phyloP scores from a whole-genome alignment of 2,797 vertebrate genomes.

The Rhinella marina region DNA sequence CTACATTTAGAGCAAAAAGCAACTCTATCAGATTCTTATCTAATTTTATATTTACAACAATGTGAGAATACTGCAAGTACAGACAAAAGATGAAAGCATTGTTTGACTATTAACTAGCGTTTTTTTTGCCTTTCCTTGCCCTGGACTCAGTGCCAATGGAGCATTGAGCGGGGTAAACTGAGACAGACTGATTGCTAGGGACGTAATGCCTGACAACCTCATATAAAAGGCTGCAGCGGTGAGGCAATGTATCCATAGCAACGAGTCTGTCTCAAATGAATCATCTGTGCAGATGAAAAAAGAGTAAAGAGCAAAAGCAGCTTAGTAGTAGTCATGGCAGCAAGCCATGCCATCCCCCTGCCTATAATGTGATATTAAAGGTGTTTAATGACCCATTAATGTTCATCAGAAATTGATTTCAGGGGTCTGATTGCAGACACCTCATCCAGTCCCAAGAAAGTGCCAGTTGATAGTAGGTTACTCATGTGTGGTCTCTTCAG shows the following conservation, averaged over 20 bases:
- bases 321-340: background rate
- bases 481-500: background rate
- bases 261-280: conserved; percentile 27
- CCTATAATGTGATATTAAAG: background rate
- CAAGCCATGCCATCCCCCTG: background rate
- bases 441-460: background rate
- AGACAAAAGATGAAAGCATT: conserved; percentile 10
- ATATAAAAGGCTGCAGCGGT: conserved; percentile 22
- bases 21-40: background rate
- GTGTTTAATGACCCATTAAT: background rate
- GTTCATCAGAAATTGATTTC: background rate
- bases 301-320: background rate
- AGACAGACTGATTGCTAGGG: conserved; percentile 27
- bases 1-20: background rate
- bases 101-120: conserved; percentile 16
- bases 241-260: conserved; percentile 24
- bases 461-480: background rate
- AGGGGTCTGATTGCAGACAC: background rate
- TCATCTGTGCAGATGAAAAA: background rate
- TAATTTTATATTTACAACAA: conserved; percentile 5
- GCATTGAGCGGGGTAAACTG: conserved; percentile 6
- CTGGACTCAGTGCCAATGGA: conserved; percentile 2
- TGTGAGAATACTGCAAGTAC: background rate
- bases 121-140: background rate
- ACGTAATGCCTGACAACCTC: conserved; percentile 19